Base-by-base conservation (phyloP, 2,888 invertebrate species). In the Falcaria lacertinaria region DNA sequence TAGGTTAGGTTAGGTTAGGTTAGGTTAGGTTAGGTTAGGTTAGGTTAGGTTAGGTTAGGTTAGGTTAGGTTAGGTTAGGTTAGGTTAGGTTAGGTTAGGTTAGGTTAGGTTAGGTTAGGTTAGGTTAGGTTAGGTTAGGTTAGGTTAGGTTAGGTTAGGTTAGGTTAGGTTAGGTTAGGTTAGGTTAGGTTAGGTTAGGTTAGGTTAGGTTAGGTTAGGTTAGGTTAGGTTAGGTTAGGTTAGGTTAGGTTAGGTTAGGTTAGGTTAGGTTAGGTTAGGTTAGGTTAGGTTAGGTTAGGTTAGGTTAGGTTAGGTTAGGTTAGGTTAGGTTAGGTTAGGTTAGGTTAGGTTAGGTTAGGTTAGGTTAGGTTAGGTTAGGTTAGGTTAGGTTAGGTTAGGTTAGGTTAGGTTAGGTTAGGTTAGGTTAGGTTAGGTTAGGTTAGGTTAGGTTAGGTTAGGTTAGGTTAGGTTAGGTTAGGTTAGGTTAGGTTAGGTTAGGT, bases 301-400 rank as follows among this genome's bases (percentile, higher is more conserved):
- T 44, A 41, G 40, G 40, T 41, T 44, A 44, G 44, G 44, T 48
- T 45, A 42, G 42, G 44, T 48, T 44, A 44, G 44, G 41, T 43
- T 39, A 42, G 42, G 37, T 34, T 32, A 32, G 32, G 32, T 32
- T 32, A 32, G 32, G 40, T 40, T 39, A 34, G 36, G 36, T 44
- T 40, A 44, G 40, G 40, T 40, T 44, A 40, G 40, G 44, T 37
- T 44, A 37, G 40, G 36, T 40, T 40, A 44, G 44, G 36, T 40
- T 44, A 36, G 22, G 42, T 33, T 42, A 32, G 35, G 45, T 44
- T 39, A 40, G 42, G 44, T 45, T 44, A 42, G 5, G 34, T 35
- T 15, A 22, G 33, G 42, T 39, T 33, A 41, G 33, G 22, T 41
- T 34, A 40, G 34, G 19, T 32, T 41, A 15, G 39, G 37, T 41